These are phyloP conservation scores for Rhingia rostrata DNA, from an alignment of 2,888 invertebrate genomes.

Conservation along the genomic window DNA sequence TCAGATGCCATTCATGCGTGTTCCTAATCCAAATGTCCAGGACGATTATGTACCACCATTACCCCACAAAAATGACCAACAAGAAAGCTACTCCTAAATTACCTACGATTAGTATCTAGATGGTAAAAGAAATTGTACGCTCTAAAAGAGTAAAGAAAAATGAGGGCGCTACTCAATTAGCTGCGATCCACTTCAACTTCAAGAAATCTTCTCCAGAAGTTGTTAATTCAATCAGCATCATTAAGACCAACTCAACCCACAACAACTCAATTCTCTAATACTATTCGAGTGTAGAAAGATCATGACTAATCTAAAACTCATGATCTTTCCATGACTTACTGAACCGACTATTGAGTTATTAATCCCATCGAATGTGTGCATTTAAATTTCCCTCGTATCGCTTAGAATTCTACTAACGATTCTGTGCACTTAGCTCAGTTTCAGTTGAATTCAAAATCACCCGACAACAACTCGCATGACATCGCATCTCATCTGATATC, in stretches of 20 bases:
- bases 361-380: conserved; percentile 23
- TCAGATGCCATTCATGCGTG: too few species aligned
- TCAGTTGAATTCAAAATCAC: conserved; percentile 1
- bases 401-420: conserved; percentile 12
- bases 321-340: conserved; percentile 32
- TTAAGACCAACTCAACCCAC: background rate
- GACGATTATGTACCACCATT: too few species aligned
- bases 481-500: conserved; percentile 41
- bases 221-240: conserved; percentile 23
- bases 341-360: conserved; percentile 3
- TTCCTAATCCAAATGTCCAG: too few species aligned
- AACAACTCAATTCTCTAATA: background rate
- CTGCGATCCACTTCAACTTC: background rate
- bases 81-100: too few species aligned
- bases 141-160: background rate
- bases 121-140: background rate
- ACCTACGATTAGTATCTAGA: background rate
- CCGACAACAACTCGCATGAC: conserved; percentile 4
- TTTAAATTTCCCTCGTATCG: conserved; percentile 56
- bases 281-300: too few species aligned
- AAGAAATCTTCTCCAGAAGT: conserved; percentile 2
- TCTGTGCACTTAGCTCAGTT: conserved; percentile 7
- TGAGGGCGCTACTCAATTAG: conserved; percentile 14
- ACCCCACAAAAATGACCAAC: background rate
- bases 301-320: background rate